Evolutionary conservation across 92 coral and sea anemone species (phyloP).

Genomic region (Galaxea fascicularis): DNA sequence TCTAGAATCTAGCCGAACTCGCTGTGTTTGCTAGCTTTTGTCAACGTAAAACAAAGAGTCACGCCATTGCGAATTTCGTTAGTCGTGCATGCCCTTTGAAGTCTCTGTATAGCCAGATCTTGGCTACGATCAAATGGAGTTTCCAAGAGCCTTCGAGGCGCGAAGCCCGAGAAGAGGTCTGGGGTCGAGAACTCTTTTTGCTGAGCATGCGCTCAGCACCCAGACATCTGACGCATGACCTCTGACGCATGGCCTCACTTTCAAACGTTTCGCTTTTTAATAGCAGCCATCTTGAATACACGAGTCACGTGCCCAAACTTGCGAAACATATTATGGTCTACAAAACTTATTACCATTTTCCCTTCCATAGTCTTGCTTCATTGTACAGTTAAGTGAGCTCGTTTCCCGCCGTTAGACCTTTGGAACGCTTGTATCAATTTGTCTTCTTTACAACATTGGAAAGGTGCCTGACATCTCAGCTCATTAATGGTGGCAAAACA

Average conservation of each 20-base stretch:
- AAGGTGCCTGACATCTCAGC: slow-evolving; percentile 35
- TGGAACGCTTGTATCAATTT: slow-evolving; percentile 50
- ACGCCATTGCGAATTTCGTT: too few species aligned
- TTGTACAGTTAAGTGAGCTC: slow-evolving; percentile 70
- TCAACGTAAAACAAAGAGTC: too few species aligned
- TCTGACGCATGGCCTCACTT: not conserved
- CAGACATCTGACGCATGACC: not conserved
- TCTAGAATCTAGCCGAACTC: too few species aligned
- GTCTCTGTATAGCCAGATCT: too few species aligned
- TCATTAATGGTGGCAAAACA: slow-evolving; percentile 43
- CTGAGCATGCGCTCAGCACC: too few species aligned
- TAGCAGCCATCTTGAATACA: slow-evolving; percentile 49
- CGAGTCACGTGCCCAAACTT: slow-evolving; percentile 52
- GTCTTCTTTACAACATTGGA: not conserved
- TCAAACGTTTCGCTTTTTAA: slow-evolving; percentile 31
- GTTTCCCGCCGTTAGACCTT: slow-evolving; percentile 90
- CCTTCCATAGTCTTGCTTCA: slow-evolving; percentile 81
- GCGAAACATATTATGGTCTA: slow-evolving; percentile 89
- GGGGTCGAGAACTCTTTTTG: too few species aligned
- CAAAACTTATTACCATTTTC: slow-evolving; percentile 74
- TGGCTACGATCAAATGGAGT: too few species aligned
- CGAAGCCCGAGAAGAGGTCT: too few species aligned
- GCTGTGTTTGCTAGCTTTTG: too few species aligned
- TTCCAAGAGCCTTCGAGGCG: too few species aligned
- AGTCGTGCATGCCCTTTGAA: too few species aligned